phyloP scores from a whole-genome alignment of 2,797 vertebrate species.

The Sternotherus odoratus region DNA sequence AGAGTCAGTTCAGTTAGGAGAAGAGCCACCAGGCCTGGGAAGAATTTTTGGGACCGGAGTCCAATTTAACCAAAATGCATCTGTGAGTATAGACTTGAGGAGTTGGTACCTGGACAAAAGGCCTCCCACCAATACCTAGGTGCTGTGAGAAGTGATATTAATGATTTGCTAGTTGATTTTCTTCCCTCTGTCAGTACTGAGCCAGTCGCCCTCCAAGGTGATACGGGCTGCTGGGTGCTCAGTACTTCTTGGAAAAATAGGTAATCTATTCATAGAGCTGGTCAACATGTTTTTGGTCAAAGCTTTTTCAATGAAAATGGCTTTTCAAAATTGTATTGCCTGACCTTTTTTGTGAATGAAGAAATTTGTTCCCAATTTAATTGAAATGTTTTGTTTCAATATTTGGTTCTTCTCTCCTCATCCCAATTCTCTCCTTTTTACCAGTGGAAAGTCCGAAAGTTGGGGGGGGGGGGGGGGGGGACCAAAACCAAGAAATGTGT shows the following conservation, averaged over 20 bases:
- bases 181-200: not conserved
- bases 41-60: fast-evolving
- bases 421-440: not conserved
- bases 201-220: not conserved
- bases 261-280: fast-evolving
- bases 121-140: not conserved
- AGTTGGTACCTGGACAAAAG: not conserved
- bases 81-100: not conserved
- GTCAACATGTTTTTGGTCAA: not conserved
- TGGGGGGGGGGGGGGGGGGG: no score
- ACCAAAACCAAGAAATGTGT: not conserved
- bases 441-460: not conserved
- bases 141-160: not conserved
- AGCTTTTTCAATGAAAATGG: not conserved
- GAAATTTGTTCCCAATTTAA: not conserved
- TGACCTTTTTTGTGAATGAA: constrained; percentile 27
- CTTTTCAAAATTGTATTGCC: not conserved
- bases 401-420: not conserved
- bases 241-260: not conserved
- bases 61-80: not conserved
- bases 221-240: not conserved
- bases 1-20: fast-evolving
- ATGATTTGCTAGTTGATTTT: not conserved
- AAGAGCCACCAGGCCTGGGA: not conserved
- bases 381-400: not conserved